These are phyloP conservation scores for Temnopleurus reevesii DNA, from an alignment of 53 echinoderm and acorn worm species.

Conservation along the genomic window DNA sequence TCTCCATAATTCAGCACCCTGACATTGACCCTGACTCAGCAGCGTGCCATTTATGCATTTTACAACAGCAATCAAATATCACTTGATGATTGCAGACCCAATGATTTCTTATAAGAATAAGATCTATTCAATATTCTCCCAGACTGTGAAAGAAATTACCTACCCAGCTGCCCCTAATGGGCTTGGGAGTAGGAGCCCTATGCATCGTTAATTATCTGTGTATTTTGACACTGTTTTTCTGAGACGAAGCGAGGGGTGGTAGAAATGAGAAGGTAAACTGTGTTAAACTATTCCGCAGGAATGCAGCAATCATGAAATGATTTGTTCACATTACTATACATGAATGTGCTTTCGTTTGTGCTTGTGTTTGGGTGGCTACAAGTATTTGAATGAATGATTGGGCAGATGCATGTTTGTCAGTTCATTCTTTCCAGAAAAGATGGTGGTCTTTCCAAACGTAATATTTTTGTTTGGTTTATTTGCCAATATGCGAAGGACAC, in stretches of 20 bases:
- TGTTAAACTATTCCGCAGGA: slow-evolving; percentile 13
- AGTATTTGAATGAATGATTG: too few relatives aligned
- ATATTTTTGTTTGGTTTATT: too few relatives aligned
- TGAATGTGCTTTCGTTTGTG: too few relatives aligned
- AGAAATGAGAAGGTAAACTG: too few relatives aligned
- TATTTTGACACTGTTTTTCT: background rate
- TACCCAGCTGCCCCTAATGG: slow-evolving; percentile 19
- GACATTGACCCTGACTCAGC: background rate
- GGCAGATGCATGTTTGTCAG: too few relatives aligned
- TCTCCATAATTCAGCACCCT: background rate
- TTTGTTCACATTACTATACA: too few relatives aligned
- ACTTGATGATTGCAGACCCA: background rate
- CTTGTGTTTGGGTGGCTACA: too few relatives aligned
- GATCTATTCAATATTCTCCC: slow-evolving; percentile 4
- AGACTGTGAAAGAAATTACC: slow-evolving; percentile 30
- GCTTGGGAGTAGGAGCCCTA: background rate
- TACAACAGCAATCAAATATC: slow-evolving; percentile 17
- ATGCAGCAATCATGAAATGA: too few relatives aligned
- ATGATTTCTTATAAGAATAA: background rate
- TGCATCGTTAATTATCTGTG: slow-evolving; percentile 1
- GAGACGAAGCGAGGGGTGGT: too few relatives aligned
- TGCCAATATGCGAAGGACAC: too few relatives aligned
- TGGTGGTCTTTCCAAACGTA: too few relatives aligned
- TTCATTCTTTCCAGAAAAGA: too few relatives aligned
- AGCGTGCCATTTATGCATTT: background rate